These are phyloP conservation scores for Megaleporinus macrocephalus DNA, from an alignment of 2,113 vertebrate species.

Conservation along the genomic window DNA sequence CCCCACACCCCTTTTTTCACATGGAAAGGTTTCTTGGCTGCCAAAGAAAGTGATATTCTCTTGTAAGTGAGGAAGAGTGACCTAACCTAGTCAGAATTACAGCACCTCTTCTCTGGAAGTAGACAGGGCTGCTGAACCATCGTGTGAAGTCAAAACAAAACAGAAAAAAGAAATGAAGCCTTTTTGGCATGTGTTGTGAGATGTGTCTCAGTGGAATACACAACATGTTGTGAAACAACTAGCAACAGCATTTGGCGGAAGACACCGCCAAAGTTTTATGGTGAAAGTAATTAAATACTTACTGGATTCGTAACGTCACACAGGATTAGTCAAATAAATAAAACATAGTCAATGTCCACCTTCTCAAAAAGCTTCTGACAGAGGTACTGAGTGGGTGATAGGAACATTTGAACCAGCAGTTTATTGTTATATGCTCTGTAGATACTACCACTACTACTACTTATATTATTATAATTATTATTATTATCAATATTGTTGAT, in stretches of 20 bases:
- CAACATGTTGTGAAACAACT: constrained; percentile 53
- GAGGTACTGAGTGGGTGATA: background rate
- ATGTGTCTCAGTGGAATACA: constrained; percentile 43
- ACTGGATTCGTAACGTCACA: constrained; percentile 46
- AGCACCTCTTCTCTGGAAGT: constrained; percentile 32
- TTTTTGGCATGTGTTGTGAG: constrained; percentile 30
- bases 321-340: constrained; percentile 55
- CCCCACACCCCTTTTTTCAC: constrained; percentile 10
- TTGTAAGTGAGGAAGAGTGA: constrained; percentile 36
- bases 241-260: constrained; percentile 35
- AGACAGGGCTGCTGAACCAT: constrained; percentile 1
- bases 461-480: too few relatives aligned
- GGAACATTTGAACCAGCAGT: too few relatives aligned
- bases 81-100: constrained; percentile 35
- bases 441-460: too few relatives aligned
- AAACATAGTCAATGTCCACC: constrained; percentile 44
- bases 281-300: constrained; percentile 41
- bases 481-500: too few relatives aligned
- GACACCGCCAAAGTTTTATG: constrained; percentile 34
- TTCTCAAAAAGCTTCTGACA: background rate
- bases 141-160: constrained; percentile 14
- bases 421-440: too few relatives aligned
- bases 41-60: constrained; percentile 39
- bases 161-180: background rate
- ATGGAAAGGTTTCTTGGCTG: constrained; percentile 40